Base-by-base conservation (phyloP, 2,113 vertebrate genomes). In the Mustela lutreola region DNA sequence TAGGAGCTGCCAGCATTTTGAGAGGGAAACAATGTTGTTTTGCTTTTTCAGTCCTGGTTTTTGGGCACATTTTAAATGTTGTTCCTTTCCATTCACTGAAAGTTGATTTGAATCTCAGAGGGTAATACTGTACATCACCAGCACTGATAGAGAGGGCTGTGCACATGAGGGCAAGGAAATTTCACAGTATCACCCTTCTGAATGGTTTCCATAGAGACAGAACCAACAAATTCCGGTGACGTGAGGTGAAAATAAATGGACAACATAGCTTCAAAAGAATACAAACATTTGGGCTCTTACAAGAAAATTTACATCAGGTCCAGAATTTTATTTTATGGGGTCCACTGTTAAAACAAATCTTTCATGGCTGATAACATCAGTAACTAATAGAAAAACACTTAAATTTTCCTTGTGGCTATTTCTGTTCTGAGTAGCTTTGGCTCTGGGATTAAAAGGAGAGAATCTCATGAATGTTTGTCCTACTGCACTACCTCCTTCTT, bases 131-230 rank as follows among this genome's bases (percentile, higher is more conserved):
- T 1, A 12, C 63, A 31, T 36, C 8, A 1, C 81, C 56, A 39
- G 1, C 15, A 4, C 93, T 81, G 96, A 94, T 93, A 94, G 97
- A 89, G 82, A 84, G 83, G 87, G 63, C 90, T 86, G 84, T 83
- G 83, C 94, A 84, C 96, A 60, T 73, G 42, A 82, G 97, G 93
- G 82, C 60, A 91, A 95, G 79, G 95, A 94, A 79, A 58, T 75
- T 97, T 87, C 96, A 96, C 89, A 83, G 90, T 97, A 96, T 97
- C 79, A 31, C 0, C 90, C 84, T 92, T 76, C 79, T 97, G 62
- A 98, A 94, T 96, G 95, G 97, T 98, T 98, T 97, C 94, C 97
- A 91, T 98, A 81, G 97, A 95, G 93, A 98, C 53, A 45, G 87
- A 96, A 63, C 95, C 94, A 97, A 98, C 98, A 97, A 98, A 96